Conservation (phyloP, 2,797 vertebrate genomes). For the Melanotaenia trifasciata region DNA sequence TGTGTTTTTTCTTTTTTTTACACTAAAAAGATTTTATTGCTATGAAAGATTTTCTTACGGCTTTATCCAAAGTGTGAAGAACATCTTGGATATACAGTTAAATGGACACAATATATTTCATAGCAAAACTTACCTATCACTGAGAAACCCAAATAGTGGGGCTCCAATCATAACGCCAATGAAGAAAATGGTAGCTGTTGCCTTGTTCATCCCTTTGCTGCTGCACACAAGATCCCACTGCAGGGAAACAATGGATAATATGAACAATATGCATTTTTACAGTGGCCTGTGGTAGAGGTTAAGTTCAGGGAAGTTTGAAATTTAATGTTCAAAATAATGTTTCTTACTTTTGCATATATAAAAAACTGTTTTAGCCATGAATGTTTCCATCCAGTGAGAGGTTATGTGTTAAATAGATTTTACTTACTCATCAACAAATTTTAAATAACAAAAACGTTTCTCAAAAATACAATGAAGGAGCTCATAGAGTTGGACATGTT, state of each 20-base stretch:
- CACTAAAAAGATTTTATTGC: no score
- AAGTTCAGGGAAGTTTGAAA: no score
- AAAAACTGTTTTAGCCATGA: not conserved
- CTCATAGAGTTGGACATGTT: not conserved
- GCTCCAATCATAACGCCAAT: conserved; percentile 83
- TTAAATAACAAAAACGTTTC: not conserved
- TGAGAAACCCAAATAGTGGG: conserved; percentile 79
- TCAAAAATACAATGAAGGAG: not conserved
- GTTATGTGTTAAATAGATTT: not conserved
- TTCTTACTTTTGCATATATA: not conserved
- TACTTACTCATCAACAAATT: not conserved
- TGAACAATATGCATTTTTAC: not conserved
- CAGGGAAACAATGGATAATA: conserved; percentile 1
- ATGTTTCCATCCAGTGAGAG: not conserved
- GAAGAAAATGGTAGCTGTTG: conserved; percentile 81
- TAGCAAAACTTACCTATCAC: conserved; percentile 76
- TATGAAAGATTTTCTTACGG: no score
- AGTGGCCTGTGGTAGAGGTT: not conserved
- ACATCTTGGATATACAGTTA: no score
- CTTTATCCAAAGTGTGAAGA: no score
- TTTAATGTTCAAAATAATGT: not conserved
- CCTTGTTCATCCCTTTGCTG: conserved; percentile 78
- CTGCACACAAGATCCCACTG: conserved; percentile 86
- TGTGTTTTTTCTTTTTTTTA: not conserved
- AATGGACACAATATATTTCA: not conserved